Percentiles rank a stretch among this genome's conserved stretches.
Evolutionary conservation across 1,140 invertebrate species (phyloP).

Genomic region (Drosophila bifasciata): DNA sequence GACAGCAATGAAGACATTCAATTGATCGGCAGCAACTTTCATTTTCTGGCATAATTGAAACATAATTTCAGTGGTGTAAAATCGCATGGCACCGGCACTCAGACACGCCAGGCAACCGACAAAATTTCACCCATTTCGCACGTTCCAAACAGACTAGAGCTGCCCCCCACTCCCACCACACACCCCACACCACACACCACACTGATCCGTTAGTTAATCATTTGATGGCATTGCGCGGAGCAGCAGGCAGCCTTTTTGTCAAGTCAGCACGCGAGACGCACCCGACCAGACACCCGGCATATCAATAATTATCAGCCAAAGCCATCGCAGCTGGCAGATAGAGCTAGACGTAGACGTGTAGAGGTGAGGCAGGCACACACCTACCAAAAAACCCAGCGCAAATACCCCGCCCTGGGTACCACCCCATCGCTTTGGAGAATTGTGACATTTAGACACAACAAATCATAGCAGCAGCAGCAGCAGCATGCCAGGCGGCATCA

Average conservation of each 20-base stretch:
- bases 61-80: slow-evolving; percentile 78
- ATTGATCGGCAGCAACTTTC: slow-evolving; percentile 73
- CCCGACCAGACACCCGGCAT: slow-evolving; percentile 40
- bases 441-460: slow-evolving; percentile 81
- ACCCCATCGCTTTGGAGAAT: slow-evolving; percentile 64
- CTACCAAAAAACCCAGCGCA: slow-evolving; percentile 1
- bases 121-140: slow-evolving; percentile 79
- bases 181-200: slow-evolving; percentile 5
- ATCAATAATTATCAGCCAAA: slow-evolving; percentile 71
- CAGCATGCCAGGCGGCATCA: slow-evolving; percentile 65
- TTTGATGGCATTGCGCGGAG: slow-evolving; percentile 70
- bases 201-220: slow-evolving; percentile 73
- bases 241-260: slow-evolving; percentile 59
- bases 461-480: slow-evolving; percentile 75
- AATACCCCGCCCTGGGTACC: neutral
- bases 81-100: slow-evolving; percentile 58
- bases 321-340: slow-evolving; percentile 63
- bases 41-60: slow-evolving; percentile 80
- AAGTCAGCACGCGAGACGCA: slow-evolving; percentile 64
- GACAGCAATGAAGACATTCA: slow-evolving; percentile 70
- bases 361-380: slow-evolving; percentile 22
- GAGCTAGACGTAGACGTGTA: slow-evolving; percentile 32
- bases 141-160: slow-evolving; percentile 44
- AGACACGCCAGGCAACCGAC: slow-evolving; percentile 52
- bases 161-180: neutral